These are phyloP conservation scores for Macquaria ambigua DNA, from an alignment of 2,113 vertebrate genomes.

Conservation along the genomic window DNA sequence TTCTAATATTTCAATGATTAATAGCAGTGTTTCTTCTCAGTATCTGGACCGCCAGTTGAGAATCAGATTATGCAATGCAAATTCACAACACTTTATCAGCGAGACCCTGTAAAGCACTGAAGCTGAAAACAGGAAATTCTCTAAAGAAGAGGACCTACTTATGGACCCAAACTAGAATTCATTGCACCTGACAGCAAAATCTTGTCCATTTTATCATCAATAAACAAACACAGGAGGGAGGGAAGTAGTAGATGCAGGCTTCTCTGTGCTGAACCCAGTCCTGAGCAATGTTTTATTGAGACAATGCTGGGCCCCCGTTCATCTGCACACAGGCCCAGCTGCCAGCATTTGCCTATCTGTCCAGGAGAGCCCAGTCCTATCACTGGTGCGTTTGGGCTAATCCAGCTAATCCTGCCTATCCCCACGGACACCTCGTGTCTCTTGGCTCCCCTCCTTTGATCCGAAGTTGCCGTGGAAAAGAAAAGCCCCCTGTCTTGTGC, in stretches of 20 bases:
- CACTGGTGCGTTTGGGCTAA: conserved; percentile 62
- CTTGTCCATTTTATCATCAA: conserved; percentile 41
- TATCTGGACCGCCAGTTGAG: conserved; percentile 36
- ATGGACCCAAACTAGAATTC: conserved; percentile 47
- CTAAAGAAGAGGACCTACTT: conserved; percentile 43
- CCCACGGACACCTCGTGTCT: conserved; percentile 46
- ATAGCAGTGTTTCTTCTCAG: conserved; percentile 30
- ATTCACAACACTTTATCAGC: conserved; percentile 47
- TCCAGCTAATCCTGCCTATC: conserved; percentile 69
- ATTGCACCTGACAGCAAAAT: conserved; percentile 51
- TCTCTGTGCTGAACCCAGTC: conserved; percentile 17
- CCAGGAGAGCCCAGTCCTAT: conserved; percentile 50
- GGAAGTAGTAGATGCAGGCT: not conserved
- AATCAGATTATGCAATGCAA: conserved; percentile 47
- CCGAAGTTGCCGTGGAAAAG: conserved; percentile 45
- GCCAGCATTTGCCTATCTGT: conserved; percentile 45
- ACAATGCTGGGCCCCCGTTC: conserved; percentile 53
- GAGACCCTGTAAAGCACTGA: conserved; percentile 11
- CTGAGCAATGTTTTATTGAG: conserved; percentile 36
- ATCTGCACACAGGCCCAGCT: conserved; percentile 44
- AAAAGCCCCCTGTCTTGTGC: conserved; percentile 34
- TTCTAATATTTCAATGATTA: conserved; percentile 48
- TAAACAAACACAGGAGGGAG: conserved; percentile 45
- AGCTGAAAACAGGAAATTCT: conserved; percentile 44
- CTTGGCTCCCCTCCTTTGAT: conserved; percentile 63